phyloP scores from a whole-genome alignment of 2,888 invertebrate genomes.

The Ellobium chinense region DNA sequence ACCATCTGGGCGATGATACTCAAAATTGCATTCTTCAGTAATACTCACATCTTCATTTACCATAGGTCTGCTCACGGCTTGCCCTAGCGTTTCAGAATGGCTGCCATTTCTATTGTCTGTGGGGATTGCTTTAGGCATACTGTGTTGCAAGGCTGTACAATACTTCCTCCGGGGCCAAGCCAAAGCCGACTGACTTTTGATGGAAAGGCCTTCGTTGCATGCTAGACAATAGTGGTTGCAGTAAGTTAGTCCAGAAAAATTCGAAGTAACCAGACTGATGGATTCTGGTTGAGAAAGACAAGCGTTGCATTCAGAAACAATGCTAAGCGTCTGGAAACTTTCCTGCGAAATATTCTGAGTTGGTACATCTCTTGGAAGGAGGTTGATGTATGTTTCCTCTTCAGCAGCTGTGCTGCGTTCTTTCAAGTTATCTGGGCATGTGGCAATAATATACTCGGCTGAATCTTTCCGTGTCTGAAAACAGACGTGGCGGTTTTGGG shows the following conservation, averaged over 20 bases:
- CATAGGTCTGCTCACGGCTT: too few relatives aligned
- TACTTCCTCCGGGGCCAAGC: not conserved
- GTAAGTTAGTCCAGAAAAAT: slow-evolving; percentile 4
- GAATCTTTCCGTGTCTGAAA: not conserved
- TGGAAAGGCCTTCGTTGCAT: slow-evolving; percentile 9
- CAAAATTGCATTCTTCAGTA: not conserved
- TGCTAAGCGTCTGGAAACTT: too few relatives aligned
- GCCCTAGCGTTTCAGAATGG: too few relatives aligned
- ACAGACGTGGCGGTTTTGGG: not conserved
- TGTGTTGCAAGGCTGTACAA: too few relatives aligned
- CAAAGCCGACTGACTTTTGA: not conserved
- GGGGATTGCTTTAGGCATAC: too few relatives aligned
- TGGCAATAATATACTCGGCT: not conserved
- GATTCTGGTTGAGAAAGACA: not conserved
- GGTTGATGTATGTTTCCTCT: too few relatives aligned
- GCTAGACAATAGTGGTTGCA: slow-evolving; percentile 16
- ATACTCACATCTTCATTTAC: not conserved
- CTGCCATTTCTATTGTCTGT: too few relatives aligned
- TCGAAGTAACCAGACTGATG: not conserved
- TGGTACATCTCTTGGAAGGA: too few relatives aligned
- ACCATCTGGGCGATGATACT: not conserved
- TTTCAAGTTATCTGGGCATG: not conserved
- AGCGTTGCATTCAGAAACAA: not conserved
- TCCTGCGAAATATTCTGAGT: too few relatives aligned
- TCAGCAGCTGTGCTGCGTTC: too few relatives aligned